Evolutionary conservation across 1,140 invertebrate species (phyloP).

Genomic region (Carcinoscorpius rotundicauda): DNA sequence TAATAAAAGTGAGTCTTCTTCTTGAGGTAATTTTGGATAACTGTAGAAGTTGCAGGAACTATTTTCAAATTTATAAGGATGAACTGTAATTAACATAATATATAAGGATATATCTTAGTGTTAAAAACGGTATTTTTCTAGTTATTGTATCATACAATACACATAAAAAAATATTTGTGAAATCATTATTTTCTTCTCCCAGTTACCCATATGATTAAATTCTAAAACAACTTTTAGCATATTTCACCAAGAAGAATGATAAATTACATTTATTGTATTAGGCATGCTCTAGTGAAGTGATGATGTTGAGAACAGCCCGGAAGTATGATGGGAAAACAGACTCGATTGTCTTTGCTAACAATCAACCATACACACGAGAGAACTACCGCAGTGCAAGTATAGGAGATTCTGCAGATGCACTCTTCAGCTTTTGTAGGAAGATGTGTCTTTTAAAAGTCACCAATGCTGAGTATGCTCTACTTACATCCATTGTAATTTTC

Average conservation of each 20-base stretch:
- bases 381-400: conserved; percentile 82
- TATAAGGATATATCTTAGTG: no score
- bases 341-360: conserved; percentile 93
- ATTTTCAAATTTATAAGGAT: no score
- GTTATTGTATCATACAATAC: no score
- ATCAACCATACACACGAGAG: conserved; percentile 80
- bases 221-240: no score
- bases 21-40: no score
- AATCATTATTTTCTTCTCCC: neutral
- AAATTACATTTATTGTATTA: conserved; percentile 33
- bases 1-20: no score
- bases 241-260: neutral
- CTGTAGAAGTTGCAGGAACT: no score
- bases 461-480: conserved; percentile 90
- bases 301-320: conserved; percentile 90
- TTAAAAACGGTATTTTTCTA: no score
- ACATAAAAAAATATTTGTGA: no score
- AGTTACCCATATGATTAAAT: no score
- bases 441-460: conserved; percentile 55
- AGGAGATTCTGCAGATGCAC: conserved; percentile 77
- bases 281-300: conserved; percentile 94
- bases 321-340: conserved; percentile 83
- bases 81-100: no score
- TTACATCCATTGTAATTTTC: conserved; percentile 95
- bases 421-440: conserved; percentile 82